Conservation (phyloP, 2,888 invertebrate species). For the Dione juno region DNA sequence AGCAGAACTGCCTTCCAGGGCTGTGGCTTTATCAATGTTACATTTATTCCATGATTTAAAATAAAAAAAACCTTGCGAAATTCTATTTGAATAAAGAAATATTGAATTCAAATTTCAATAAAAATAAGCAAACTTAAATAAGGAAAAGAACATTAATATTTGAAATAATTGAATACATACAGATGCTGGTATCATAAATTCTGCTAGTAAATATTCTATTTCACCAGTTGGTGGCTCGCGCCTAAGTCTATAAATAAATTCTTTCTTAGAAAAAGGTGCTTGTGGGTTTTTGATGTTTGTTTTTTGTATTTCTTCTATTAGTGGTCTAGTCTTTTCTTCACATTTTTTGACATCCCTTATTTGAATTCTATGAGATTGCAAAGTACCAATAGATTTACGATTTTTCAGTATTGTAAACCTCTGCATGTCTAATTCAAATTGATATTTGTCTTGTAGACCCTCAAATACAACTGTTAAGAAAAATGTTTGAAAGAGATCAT, state of each 20-base stretch:
- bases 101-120: too few relatives aligned
- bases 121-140: too few relatives aligned
- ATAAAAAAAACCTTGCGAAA: too few relatives aligned
- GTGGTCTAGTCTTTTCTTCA: constrained; percentile 60
- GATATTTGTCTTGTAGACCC: constrained; percentile 89
- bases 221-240: constrained; percentile 82
- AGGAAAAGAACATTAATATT: too few relatives aligned
- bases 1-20: too few relatives aligned
- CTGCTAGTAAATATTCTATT: constrained; percentile 82
- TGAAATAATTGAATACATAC: constrained; percentile 63
- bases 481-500: constrained; percentile 89
- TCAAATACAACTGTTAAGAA: constrained; percentile 91
- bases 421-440: constrained; percentile 86
- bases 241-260: constrained; percentile 84
- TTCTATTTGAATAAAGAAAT: too few relatives aligned
- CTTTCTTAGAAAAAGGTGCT: constrained; percentile 52
- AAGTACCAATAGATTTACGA: constrained; percentile 88
- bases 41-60: too few relatives aligned
- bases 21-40: too few relatives aligned
- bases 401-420: constrained; percentile 88
- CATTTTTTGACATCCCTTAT: constrained; percentile 85
- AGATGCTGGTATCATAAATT: constrained; percentile 84
- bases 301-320: constrained; percentile 85
- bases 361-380: constrained; percentile 89
- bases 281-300: constrained; percentile 47